Base-by-base conservation (phyloP, 2,888 invertebrate genomes). In the Microchrysa polita region DNA sequence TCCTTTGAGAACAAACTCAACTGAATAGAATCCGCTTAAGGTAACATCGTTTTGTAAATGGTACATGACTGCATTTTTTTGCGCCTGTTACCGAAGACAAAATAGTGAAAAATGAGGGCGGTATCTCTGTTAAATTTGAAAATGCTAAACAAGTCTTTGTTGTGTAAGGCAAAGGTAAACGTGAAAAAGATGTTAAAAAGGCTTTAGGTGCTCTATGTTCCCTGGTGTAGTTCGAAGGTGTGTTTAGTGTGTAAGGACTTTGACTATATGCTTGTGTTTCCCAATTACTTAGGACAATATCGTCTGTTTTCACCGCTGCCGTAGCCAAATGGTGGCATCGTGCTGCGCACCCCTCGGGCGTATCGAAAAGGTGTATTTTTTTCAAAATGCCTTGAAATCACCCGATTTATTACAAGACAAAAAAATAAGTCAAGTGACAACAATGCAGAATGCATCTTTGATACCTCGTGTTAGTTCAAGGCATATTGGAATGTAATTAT, bases 101-200 rank as follows among this genome's bases (percentile, higher is more conserved):
- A 57, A 23, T 55, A 69, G 22, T 75, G 75, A 75, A 75, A 75
- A 75, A 75, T 75, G 75, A 74, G 74, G 75, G 75, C 75, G 75
- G 75, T 74, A 73, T 61, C 67, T 74, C 74, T 67, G 72, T 75
- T 65, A 55, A 69, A 55, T 34, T 69, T 40, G 27, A 40, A 67
- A 69, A 57, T 23, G n/a, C 22, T 55, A 69, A 73, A 75, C 61
- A 75, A 61, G 59, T 55, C 72, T 75, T 67, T 74, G 60, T 72
- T n/a, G 61, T 48, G 23, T n/a, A n/a, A n/a, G 63, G 67, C 63
- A 61, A n/a, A 73, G 65, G 69, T 60, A 65, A 74, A 23, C 34
- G 23, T 59, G 60, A 23, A 69, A 69, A 44, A 71, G 12, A 52
- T 44, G 5, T 22, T 48, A 23, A 72, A 40, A 57, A 16, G 52